Evolutionary conservation across 2,113 vertebrate species (phyloP).

Genomic region (Erpornis zantholeuca): DNA sequence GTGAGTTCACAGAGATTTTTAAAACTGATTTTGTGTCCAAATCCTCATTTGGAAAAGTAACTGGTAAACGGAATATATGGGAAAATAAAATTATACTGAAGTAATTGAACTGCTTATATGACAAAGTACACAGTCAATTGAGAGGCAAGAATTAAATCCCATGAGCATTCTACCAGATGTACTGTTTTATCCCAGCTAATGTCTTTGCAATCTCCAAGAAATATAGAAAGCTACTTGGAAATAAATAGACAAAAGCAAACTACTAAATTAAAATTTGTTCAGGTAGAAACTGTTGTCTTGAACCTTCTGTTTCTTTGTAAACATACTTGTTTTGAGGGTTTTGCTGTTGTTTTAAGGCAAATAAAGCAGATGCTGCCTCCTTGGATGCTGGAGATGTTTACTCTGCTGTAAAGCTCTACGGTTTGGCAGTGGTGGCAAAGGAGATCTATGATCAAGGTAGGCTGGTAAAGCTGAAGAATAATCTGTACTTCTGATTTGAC

Average conservation of each 20-base stretch:
- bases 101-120: neutral
- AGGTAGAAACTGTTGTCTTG: neutral
- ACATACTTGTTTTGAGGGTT: neutral
- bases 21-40: neutral
- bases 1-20: constrained; percentile 64
- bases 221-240: neutral
- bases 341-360: constrained; percentile 71
- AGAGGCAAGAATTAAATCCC: neutral
- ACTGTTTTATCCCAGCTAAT: neutral
- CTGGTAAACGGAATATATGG: neutral
- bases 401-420: constrained; percentile 86
- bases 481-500: neutral
- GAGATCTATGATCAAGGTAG: constrained; percentile 84
- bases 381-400: constrained; percentile 89
- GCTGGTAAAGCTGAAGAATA: neutral
- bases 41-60: neutral
- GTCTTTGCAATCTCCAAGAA: neutral
- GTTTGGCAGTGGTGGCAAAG: constrained; percentile 81
- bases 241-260: neutral
- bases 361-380: constrained; percentile 84
- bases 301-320: neutral
- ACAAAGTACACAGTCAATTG: neutral
- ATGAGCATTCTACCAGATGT: neutral
- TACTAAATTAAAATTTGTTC: neutral
- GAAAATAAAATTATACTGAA: neutral